Base-by-base conservation (phyloP, 2,888 invertebrate species). In the Idaea dimidiata region DNA sequence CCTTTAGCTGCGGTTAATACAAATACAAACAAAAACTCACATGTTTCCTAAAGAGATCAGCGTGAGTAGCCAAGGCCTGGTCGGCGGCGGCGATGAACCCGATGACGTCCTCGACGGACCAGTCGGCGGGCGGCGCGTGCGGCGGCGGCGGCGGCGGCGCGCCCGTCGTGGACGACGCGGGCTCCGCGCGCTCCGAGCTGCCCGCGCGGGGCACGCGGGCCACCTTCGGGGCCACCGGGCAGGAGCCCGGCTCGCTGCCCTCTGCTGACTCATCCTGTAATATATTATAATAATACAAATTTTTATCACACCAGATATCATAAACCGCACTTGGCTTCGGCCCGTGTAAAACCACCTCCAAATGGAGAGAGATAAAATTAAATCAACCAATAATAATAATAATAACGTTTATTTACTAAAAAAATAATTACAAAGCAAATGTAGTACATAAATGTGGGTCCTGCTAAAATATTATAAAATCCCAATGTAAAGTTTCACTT, bases 91-190 rank as follows among this genome's bases (percentile, higher is more conserved):
- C 96, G 69, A 99, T 98, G 87, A 97, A 97, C 69, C 96, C 95
- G 77, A 98, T 98, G 64, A 99, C 99, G 82, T 99, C 98, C 80
- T 99, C 98, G 24, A 98, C 97, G 16, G 96, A 95, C 99, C 99
- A 99, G 79, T 97, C 97, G 18, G 94, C 94, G 24, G 97, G 97
- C 62, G 94, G 94, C 53, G 93, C 63, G 66, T 66, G 64, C 17
- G 80, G 76, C 59, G 86, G 54, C 79, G 55, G 91, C 64, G 93
- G 79, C 18, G 90, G 89, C 62, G 87, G 93, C 73, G 84, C 83
- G 70, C 93, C 92, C 18, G 95, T 95, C 0, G 95, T 95, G 0
- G 95, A 95, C 3, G 95, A 95, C 1, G 96, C 95, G 24, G 95
- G 94, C 87, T 96, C 96, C 59, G 54, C 54, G 54, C 60, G 54